Evolutionary conservation across 2,888 invertebrate species (phyloP).

Genomic region (Lithosia quadra): DNA sequence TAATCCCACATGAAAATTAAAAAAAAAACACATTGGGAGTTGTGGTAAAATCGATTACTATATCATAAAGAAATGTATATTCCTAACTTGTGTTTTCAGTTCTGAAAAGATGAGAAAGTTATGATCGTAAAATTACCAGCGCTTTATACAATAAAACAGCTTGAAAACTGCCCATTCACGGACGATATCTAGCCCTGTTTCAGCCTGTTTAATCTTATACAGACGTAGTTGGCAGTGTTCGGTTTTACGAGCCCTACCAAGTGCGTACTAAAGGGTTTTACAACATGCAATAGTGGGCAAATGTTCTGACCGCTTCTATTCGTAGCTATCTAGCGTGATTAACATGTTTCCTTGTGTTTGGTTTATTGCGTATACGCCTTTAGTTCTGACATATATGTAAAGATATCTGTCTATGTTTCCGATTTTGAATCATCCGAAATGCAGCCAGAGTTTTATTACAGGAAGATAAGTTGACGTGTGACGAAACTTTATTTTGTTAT

Average conservation of each 20-base stretch:
- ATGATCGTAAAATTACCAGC: not conserved
- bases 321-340: slow-evolving; percentile 48
- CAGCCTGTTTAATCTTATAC: slow-evolving; percentile 37
- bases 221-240: slow-evolving; percentile 39
- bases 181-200: slow-evolving; percentile 40
- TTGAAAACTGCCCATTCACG: slow-evolving; percentile 22
- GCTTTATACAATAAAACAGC: not conserved
- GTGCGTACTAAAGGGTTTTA: slow-evolving; percentile 72
- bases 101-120: not conserved
- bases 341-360: slow-evolving; percentile 50
- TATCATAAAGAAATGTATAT: not conserved
- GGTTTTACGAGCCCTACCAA: slow-evolving; percentile 69
- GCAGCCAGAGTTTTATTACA: not conserved
- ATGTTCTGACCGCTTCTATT: slow-evolving; percentile 44
- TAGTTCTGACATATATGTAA: slow-evolving; percentile 26
- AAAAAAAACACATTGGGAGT: not conserved
- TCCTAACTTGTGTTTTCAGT: not conserved
- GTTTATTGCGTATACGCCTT: slow-evolving; percentile 29
- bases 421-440: not conserved
- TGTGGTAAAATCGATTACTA: no score
- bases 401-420: not conserved
- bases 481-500: slow-evolving; percentile 20
- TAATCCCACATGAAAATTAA: not conserved
- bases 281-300: slow-evolving; percentile 50
- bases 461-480: slow-evolving; percentile 1